A percentile compares a stretch with the other conserved stretches of the same genome.
phyloP scores from a whole-genome alignment of 2,113 vertebrate species.

The Climacteris rufus region DNA sequence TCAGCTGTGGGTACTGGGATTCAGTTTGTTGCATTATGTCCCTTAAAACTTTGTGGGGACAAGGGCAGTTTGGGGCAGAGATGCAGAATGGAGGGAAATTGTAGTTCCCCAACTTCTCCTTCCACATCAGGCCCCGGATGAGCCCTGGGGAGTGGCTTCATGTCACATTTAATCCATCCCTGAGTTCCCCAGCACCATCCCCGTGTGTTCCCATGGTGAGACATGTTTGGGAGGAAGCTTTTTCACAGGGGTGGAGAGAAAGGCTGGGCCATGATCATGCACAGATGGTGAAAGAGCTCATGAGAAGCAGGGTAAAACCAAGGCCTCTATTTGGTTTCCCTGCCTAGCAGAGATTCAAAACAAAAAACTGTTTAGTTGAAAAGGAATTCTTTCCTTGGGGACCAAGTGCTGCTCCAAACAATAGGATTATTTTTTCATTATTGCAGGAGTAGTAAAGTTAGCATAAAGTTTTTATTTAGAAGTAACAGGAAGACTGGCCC shows the following conservation, averaged over 20 bases:
- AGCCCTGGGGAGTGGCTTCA: background rate
- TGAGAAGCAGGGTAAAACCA: background rate
- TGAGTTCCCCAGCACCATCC: background rate
- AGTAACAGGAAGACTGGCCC: background rate
- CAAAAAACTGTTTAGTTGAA: background rate
- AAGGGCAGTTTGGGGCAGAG: background rate
- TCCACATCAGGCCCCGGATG: background rate
- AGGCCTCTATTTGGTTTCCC: conserved; percentile 1
- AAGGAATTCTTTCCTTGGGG: background rate
- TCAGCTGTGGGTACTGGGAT: background rate
- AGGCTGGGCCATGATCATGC: background rate
- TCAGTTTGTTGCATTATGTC: background rate
- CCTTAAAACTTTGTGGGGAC: background rate
- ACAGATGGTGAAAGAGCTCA: background rate
- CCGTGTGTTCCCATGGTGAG: background rate
- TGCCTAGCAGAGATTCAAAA: conserved; percentile 5
- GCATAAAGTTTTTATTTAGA: background rate
- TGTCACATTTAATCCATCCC: background rate
- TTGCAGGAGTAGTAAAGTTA: background rate
- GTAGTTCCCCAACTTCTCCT: background rate
- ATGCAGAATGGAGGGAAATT: background rate
- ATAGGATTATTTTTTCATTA: background rate
- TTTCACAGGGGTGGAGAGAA: background rate
- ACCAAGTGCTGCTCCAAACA: background rate
- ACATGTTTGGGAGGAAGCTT: background rate